These are phyloP conservation scores for Amphiura filiformis DNA, from an alignment of 35 echinoderm and acorn worm genomes.

Conservation along the genomic window DNA sequence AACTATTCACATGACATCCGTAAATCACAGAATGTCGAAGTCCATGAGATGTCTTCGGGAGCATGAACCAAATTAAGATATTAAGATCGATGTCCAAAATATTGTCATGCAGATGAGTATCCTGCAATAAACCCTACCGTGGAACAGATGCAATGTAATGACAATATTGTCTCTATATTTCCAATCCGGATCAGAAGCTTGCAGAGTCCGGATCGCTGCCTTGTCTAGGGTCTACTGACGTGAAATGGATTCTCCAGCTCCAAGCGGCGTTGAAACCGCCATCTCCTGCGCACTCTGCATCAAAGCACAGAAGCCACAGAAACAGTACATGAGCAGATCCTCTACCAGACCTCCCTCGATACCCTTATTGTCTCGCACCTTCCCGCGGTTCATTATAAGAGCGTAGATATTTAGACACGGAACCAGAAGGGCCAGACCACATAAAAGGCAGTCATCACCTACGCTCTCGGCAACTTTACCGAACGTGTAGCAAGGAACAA, in stretches of 20 bases:
- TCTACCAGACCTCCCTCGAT: conserved; percentile 3
- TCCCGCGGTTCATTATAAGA: conserved; percentile 27
- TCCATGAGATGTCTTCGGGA: too few species aligned
- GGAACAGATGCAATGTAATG: too few species aligned
- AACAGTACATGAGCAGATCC: neutral
- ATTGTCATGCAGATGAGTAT: too few species aligned
- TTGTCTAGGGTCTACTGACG: too few species aligned
- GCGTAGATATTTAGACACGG: conserved; percentile 23
- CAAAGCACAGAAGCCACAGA: neutral
- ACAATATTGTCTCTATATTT: too few species aligned
- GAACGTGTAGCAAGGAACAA: conserved; percentile 51
- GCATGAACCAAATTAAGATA: too few species aligned
- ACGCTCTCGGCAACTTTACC: conserved; percentile 55
- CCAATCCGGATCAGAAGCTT: too few species aligned
- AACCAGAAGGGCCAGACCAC: conserved; percentile 15
- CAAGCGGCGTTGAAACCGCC: conserved; percentile 74
- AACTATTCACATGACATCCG: too few species aligned
- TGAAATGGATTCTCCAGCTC: conserved; percentile 85
- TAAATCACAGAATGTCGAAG: too few species aligned
- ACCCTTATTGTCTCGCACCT: conserved; percentile 36
- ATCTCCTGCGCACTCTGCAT: conserved; percentile 87
- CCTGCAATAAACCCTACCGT: too few species aligned
- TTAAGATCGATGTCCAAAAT: too few species aligned
- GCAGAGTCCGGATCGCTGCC: too few species aligned
- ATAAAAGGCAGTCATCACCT: conserved; percentile 42